Base-by-base conservation (phyloP, 2,888 invertebrate genomes). In the Pandemis heparana region DNA sequence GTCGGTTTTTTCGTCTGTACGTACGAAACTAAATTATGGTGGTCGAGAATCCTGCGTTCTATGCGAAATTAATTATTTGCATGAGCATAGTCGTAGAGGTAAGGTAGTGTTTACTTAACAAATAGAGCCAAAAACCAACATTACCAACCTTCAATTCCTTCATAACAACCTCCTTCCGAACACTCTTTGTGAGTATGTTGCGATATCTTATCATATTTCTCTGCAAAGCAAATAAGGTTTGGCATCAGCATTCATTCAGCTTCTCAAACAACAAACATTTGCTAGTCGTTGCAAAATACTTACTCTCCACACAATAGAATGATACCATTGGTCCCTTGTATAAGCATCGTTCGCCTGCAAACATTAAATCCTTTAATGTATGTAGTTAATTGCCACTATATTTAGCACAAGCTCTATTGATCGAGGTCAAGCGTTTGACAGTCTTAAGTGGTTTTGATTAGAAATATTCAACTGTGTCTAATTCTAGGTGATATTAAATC, bases 241-340 rank as follows among this genome's bases (percentile, higher is more conserved):
- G 62, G 56, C 78, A 76, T 70, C 67, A 76, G 76, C 72, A 69
- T 65, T 43, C 70, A 23, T 46, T 10, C 69, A 74, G 64, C 77
- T 61, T 38, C 23, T 38, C 59, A 46, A 48, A 56, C 23, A 67
- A 73, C 62, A 75, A 76, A 75, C 43, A 71, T 67, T 59, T 46
- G 14, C 32, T 41, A 43, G 2, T 32, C 9, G 12, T 39, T 32
- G n/a, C 41, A 70, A 67, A 75, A 75, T 75, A 84, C 95, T 92
- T 89, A 97, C 97, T 95, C 96, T 96, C 97, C 97, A 97, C 76
- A 96, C 92, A 81, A 97, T 96, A 69, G 97, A 97, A 86, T 97
- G 96, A 78, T 96, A 96, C 97, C 97, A 97, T 88, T 97, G 97
- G 94, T 97, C 97, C 86, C 97, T 93, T n/a, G 96, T 95, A 84